Conservation (phyloP, 2,113 vertebrate genomes). For the Connochaetes taurinus region DNA sequence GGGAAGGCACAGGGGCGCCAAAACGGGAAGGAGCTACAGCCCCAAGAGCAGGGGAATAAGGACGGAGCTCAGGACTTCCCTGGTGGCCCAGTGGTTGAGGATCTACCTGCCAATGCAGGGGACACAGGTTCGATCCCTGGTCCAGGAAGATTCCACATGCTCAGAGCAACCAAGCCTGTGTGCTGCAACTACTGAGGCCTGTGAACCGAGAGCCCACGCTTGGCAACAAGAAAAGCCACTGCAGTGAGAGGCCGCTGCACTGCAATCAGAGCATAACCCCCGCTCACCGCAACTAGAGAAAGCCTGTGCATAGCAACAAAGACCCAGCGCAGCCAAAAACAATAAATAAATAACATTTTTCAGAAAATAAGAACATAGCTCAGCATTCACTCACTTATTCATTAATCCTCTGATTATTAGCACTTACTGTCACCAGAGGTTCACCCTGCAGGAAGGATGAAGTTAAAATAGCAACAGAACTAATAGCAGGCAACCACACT, state of each 20-base stretch:
- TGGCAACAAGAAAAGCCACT: neutral
- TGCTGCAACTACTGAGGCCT: neutral
- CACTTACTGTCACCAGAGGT: neutral
- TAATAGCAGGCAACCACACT: accelerated
- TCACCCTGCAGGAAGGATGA: neutral
- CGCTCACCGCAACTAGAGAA: neutral
- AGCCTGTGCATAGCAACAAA: neutral
- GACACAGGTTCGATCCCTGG: neutral
- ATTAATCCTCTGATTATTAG: neutral
- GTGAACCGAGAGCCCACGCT: neutral
- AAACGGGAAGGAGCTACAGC: neutral
- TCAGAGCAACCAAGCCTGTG: neutral
- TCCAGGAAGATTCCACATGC: neutral
- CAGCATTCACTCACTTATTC: neutral
- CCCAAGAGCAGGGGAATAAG: accelerated
- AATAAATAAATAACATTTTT: neutral
- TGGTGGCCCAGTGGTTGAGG: neutral
- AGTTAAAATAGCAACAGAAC: neutral
- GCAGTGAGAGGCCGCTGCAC: accelerated
- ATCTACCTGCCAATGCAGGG: neutral
- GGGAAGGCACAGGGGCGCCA: neutral
- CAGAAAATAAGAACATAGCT: neutral
- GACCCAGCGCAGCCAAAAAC: neutral
- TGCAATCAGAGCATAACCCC: neutral
- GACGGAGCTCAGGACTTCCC: neutral